Evolutionary conservation across 2,797 vertebrate species (phyloP).

Genomic region (Acanthurus lineatus): DNA sequence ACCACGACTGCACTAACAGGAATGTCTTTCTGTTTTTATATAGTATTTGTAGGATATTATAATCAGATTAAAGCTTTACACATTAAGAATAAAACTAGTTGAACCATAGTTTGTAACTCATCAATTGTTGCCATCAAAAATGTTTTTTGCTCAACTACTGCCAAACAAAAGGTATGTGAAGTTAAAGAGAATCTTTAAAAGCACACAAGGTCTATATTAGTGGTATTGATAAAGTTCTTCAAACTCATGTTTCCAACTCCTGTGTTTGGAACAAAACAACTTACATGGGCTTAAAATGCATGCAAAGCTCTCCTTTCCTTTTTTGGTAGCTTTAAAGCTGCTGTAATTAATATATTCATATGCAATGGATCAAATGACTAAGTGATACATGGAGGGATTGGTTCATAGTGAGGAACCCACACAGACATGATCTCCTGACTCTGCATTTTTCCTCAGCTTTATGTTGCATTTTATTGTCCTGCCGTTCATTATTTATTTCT

Average conservation of each 20-base stretch:
- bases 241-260: not conserved
- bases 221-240: not conserved
- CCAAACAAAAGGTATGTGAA: not conserved
- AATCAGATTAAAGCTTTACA: not conserved
- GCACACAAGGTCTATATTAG: not conserved
- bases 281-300: too few relatives aligned
- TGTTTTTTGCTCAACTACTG: not conserved
- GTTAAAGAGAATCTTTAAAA: not conserved
- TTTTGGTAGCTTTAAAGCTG: not conserved
- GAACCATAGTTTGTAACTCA: too few relatives aligned
- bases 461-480: not conserved
- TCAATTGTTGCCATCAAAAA: not conserved
- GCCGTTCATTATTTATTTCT: not conserved
- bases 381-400: not conserved
- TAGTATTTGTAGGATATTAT: not conserved
- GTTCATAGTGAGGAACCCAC: not conserved
- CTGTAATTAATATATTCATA: not conserved
- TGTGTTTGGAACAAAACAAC: not conserved
- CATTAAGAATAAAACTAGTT: too few relatives aligned
- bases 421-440: not conserved
- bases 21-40: not conserved
- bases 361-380: not conserved
- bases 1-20: too few relatives aligned
- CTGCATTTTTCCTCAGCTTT: not conserved
- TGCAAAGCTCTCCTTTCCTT: not conserved